Percentiles rank a stretch among this genome's conserved stretches.
These are phyloP conservation scores for Pristiophorus japonicus DNA, from an alignment of 2,113 vertebrate species.

Conservation along the genomic window DNA sequence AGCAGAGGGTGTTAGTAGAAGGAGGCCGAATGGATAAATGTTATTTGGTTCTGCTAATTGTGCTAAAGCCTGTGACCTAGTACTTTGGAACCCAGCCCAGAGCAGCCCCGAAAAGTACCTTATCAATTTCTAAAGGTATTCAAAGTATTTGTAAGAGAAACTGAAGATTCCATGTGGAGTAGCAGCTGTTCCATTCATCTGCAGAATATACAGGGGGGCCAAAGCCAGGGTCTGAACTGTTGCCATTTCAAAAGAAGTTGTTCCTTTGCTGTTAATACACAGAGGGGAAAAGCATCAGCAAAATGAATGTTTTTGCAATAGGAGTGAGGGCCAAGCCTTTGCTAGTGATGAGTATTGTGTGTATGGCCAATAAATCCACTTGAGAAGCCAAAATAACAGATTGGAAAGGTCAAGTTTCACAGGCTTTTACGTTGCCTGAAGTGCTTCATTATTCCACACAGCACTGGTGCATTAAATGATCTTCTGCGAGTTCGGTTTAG, in stretches of 20 bases:
- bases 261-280: not conserved
- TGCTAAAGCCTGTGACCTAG: not conserved
- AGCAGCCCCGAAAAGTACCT: too few species aligned
- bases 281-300: not conserved
- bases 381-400: not conserved
- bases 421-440: not conserved
- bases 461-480: not conserved
- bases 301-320: not conserved
- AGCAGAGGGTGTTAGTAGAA: not conserved
- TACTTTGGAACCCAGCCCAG: not conserved
- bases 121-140: conserved; percentile 26
- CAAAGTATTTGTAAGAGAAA: conserved; percentile 11
- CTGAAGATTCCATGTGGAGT: not conserved
- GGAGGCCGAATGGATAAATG: not conserved
- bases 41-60: not conserved
- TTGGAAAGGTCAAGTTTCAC: not conserved
- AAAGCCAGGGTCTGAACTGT: not conserved
- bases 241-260: not conserved
- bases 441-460: not conserved
- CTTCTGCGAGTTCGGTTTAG: not conserved
- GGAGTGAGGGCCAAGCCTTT: not conserved
- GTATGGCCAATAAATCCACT: not conserved
- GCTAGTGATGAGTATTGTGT: not conserved
- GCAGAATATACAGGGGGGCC: not conserved
- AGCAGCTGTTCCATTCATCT: conserved; percentile 14